phyloP scores from a whole-genome alignment of 2,888 invertebrate genomes.

The Deilephila porcellus region DNA sequence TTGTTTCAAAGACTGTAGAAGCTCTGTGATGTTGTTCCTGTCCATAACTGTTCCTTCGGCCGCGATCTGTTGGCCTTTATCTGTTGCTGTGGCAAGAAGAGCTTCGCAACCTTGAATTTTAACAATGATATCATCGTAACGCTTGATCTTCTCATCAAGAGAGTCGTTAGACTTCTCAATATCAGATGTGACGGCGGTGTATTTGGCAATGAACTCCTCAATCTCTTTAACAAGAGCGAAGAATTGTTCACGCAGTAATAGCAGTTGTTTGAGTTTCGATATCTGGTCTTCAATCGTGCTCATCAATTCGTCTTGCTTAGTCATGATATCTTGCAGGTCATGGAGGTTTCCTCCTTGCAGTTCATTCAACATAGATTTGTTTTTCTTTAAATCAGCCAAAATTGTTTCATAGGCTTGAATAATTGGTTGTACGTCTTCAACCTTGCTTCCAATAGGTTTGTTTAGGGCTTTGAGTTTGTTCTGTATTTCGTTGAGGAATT shows the following conservation, averaged over 20 bases:
- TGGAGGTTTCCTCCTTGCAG: slow-evolving; percentile 90
- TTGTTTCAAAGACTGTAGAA: slow-evolving; percentile 93
- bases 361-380: slow-evolving; percentile 91
- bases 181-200: slow-evolving; percentile 92
- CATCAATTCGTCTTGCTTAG: slow-evolving; percentile 94
- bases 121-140: slow-evolving; percentile 93
- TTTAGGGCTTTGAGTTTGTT: slow-evolving; percentile 92
- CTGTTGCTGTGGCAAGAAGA: slow-evolving; percentile 92
- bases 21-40: slow-evolving; percentile 93
- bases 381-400: slow-evolving; percentile 90
- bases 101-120: slow-evolving; percentile 97
- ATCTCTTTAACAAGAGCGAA: slow-evolving; percentile 94
- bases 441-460: slow-evolving; percentile 93
- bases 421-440: slow-evolving; percentile 95
- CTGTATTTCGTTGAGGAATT: slow-evolving; percentile 92
- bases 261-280: slow-evolving; percentile 90
- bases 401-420: slow-evolving; percentile 91
- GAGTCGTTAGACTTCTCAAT: slow-evolving; percentile 93
- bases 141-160: slow-evolving; percentile 93
- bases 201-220: slow-evolving; percentile 93
- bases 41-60: slow-evolving; percentile 95
- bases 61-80: slow-evolving; percentile 97
- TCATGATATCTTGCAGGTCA: slow-evolving; percentile 90
- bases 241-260: slow-evolving; percentile 94
- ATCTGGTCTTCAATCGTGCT: slow-evolving; percentile 94